Evolutionary conservation across 2,888 invertebrate genomes (phyloP), one percentile per base, ranked within the genome.

Genomic region (Strigamia maritima): DNA sequence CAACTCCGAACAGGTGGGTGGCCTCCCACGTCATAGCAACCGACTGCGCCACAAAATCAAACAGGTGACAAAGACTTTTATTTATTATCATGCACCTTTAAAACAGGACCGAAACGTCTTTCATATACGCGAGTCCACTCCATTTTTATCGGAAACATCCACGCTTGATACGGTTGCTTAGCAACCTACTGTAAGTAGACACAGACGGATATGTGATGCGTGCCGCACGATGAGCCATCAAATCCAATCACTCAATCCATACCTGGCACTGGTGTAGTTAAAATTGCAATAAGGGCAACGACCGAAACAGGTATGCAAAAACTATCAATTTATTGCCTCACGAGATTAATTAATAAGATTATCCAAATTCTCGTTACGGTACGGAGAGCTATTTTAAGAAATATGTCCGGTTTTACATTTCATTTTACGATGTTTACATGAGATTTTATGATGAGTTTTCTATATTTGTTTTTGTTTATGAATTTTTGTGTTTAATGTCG

Each of bases 11-110:
- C 60, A 60, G 60, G 60, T 60, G 60, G 60, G 60, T 60, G 60
- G 60, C 60, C 60, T 60, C 60, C 60, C 60, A 60, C 60, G 60
- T 60, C 60, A 60, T 60, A 24, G 60, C 60, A 60, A 60, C 60
- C 60, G 60, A 19, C 60, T 22, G 19, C 60, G 19, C 60, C 19
- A 60, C 22, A 60, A 16, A 60, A 60, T 60, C 60, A 60, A 60
- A 60, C 3, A 60, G 60, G 60, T 60, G 60, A 60, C 60, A 60
- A 44, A 24, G n/a, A 24, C 24, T 60, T 60, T 60, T 60, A 24
- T 60, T 60, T 12, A 24, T 60, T 19, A 60, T 60, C 60, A 22
- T 10, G 12, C 10, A 60, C 14, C 24, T 19, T 35, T 12, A 44
- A 44, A 44, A 3, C 14, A 44, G 16, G 1, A 2, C 44, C 44